Base-by-base conservation (phyloP, 2,113 vertebrate genomes). In the Etheostoma spectabile region DNA sequence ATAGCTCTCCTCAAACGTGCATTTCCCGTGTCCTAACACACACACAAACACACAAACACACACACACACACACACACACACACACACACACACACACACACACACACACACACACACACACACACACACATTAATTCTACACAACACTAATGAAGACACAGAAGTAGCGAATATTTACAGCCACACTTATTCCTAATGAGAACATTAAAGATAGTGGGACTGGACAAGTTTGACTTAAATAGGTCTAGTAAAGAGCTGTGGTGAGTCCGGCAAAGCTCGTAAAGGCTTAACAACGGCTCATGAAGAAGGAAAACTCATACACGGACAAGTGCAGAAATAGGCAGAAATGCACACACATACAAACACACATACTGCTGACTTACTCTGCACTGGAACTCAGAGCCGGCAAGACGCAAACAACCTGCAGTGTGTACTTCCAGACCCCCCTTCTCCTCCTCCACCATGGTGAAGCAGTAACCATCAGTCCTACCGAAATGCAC, bases 311-410 rank as follows among this genome's bases (percentile, higher is more conserved):
- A 38, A 51, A 80, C 30, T 74, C 67, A 45, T n/a, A 56, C 51
- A 42, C 38, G 15, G 33, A 14, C 15, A 33, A 59, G 45, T n/a
- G 56, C 4, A 33, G 21, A 6, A n/a, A 27, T 27, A 56, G 22
- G 27, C 38, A 46, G 22, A n/a, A n/a, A 67, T 14, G 35, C n/a
- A 49, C 21, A 84, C 35, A 64, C 10, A 66, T 6, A 65, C 7
- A 59, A 6, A 51, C 53, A 81, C 27, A 66, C 2, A 72, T 1
- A 74, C 75, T 53, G 27, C 13, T 16, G 30, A 90, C 97, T 97
- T 95, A 99, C 98, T 91, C 97, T 96, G 88, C 98, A 99, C 76
- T 99, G 98, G 90, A 99, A 99, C 93, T 98, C 96, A 0, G 96
- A 99, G 55, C 98, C 98, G 53, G 95, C 96, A 42, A 95, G 92